phyloP scores from a whole-genome alignment of 2,113 vertebrate species.

The Saccopteryx leptura region DNA sequence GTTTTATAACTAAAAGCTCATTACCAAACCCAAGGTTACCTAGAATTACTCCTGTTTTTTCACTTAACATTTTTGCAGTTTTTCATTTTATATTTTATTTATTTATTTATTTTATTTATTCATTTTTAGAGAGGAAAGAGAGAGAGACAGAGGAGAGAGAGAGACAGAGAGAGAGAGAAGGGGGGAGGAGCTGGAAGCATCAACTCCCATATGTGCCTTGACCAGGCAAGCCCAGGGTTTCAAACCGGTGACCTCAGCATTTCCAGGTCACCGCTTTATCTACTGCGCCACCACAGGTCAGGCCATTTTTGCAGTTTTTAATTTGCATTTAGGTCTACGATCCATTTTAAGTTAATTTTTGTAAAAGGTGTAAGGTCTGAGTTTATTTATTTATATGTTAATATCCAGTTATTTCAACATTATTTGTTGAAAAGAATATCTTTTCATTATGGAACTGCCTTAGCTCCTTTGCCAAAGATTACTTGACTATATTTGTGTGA shows the following conservation, averaged over 20 bases:
- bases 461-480: background rate
- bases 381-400: background rate
- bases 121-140: too few species aligned
- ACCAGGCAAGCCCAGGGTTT: too few species aligned
- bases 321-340: background rate
- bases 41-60: background rate
- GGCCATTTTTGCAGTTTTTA: background rate
- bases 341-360: slow-evolving; percentile 48
- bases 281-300: too few species aligned
- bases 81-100: slow-evolving; percentile 45
- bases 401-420: background rate
- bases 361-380: background rate
- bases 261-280: too few species aligned
- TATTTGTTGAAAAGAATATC: background rate
- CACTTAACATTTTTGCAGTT: background rate
- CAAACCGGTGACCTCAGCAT: too few species aligned
- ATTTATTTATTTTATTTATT: too few species aligned
- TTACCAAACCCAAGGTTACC: background rate
- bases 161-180: too few species aligned
- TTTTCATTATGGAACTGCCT: background rate
- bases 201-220: too few species aligned
- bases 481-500: background rate
- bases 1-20: slow-evolving; percentile 25
- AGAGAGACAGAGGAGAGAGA: too few species aligned
- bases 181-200: too few species aligned